Evolutionary conservation across 1,140 invertebrate genomes (phyloP), one percentile per base, ranked within the genome.

Genomic region (Aphelinus atriplicis): DNA sequence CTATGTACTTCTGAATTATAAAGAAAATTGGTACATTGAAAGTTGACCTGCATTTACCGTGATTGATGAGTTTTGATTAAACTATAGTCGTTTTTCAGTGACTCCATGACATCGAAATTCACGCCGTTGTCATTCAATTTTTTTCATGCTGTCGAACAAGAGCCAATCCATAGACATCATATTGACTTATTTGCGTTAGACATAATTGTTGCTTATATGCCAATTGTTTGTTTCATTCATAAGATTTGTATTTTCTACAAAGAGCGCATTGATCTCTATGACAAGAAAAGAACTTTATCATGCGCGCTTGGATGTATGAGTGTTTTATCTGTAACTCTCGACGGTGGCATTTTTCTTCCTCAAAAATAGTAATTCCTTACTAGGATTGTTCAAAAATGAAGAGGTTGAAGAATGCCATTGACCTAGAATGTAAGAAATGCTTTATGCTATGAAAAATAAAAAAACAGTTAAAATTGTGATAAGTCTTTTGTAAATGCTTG

Each of bases 401-500:
- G 62, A 43, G 63, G 58, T 77, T 63, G 77, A 76, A 80, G n/a
- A 58, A 60, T 77, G 73, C 57, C 73, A 76, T 47, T 80, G 74
- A 78, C 48, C 55, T 82, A 78, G 65, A 64, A 71, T 79, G 61
- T 81, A 81, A 82, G 9, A 79, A 82, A 80, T 81, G 84, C 83
- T 86, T 86, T 78, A 79, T 81, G 80, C 84, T 81, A 77, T 80
- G 79, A 81, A 62, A 42, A 7, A 62, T 72, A 71, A 70, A 72
- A 73, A 81, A 77, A 81, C 81, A 82, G 82, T 87, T 85, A 83
- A 86, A 84, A 86, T 87, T 88, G 87, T 87, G 87, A 88, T 88
- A 88, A 87, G 86, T 86, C 78, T 82, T 88, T 88, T 88, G 86
- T 88, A 88, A 88, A 87, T 88, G 87, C 87, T 88, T 88, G 84